These are phyloP conservation scores for Pomatorhinus ruficollis DNA, from an alignment of 2,113 vertebrate species.

Conservation along the genomic window DNA sequence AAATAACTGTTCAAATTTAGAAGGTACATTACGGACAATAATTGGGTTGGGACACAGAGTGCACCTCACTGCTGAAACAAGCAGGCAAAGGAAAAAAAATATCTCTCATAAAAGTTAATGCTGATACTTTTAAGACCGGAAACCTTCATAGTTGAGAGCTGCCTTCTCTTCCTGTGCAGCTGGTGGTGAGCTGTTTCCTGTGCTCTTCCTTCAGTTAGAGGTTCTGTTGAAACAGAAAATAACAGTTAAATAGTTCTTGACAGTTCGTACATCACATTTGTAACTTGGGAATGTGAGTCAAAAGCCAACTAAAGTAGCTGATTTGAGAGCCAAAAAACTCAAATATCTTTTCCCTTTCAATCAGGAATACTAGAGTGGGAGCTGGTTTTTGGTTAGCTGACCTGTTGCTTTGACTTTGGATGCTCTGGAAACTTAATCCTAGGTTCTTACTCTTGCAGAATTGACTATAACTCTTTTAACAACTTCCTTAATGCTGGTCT, in stretches of 20 bases:
- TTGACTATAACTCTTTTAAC: not conserved
- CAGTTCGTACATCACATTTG: not conserved
- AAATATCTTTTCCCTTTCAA: not conserved
- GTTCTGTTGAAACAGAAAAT: not conserved
- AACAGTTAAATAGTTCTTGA: not conserved
- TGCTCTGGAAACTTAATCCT: not conserved
- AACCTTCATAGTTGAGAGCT: not conserved
- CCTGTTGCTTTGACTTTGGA: not conserved
- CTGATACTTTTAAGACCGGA: not conserved
- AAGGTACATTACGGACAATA: not conserved
- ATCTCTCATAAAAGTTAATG: not conserved
- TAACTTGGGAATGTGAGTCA: not conserved
- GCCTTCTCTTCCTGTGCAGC: not conserved
- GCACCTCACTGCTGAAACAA: not conserved
- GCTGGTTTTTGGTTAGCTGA: not conserved
- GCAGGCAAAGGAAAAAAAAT: not conserved
- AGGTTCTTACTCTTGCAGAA: not conserved
- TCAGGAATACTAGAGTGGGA: not conserved
- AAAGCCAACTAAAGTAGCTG: not conserved
- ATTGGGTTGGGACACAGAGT: not conserved
- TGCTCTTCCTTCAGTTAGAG: not conserved
- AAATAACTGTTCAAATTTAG: not conserved
- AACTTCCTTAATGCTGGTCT: not conserved
- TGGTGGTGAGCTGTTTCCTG: not conserved
- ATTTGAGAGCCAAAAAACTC: not conserved